Evolutionary conservation across 2,888 invertebrate species (phyloP).

Genomic region (Rosalia funebris): DNA sequence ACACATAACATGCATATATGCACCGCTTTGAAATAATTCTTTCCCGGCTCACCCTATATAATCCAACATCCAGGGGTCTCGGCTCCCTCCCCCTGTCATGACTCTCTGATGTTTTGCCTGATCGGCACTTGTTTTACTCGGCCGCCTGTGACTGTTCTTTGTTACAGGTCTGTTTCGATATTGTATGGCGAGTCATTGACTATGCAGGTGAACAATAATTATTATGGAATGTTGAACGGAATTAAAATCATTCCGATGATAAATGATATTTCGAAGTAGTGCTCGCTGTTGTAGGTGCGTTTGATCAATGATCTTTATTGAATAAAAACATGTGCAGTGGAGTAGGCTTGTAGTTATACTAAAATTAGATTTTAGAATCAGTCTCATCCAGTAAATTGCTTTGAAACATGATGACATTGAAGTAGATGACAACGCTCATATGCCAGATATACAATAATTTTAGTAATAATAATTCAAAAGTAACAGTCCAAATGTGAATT

Average conservation of each 20-base stretch:
- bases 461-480: too few relatives aligned
- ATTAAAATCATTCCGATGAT: conserved; percentile 30
- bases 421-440: too few relatives aligned
- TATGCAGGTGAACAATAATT: conserved; percentile 33
- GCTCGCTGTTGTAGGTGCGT: conserved; percentile 25
- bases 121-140: conserved; percentile 33
- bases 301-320: conserved; percentile 15
- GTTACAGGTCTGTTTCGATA: conserved; percentile 19
- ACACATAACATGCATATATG: too few relatives aligned
- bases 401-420: too few relatives aligned
- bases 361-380: too few relatives aligned
- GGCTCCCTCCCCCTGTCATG: conserved; percentile 7
- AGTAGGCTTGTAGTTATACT: too few relatives aligned
- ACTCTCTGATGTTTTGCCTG: conserved; percentile 18
- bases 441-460: too few relatives aligned
- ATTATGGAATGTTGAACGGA: conserved; percentile 27
- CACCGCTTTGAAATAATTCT: too few relatives aligned
- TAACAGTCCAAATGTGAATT: too few relatives aligned
- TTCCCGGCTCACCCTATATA: conserved; percentile 7
- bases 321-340: too few relatives aligned
- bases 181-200: conserved; percentile 25
- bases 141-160: conserved; percentile 32
- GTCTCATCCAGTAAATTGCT: too few relatives aligned
- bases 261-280: conserved; percentile 29
- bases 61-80: conserved; percentile 16